Conservation (phyloP, 2,113 vertebrate genomes). For the Corythoichthys intestinalis region DNA sequence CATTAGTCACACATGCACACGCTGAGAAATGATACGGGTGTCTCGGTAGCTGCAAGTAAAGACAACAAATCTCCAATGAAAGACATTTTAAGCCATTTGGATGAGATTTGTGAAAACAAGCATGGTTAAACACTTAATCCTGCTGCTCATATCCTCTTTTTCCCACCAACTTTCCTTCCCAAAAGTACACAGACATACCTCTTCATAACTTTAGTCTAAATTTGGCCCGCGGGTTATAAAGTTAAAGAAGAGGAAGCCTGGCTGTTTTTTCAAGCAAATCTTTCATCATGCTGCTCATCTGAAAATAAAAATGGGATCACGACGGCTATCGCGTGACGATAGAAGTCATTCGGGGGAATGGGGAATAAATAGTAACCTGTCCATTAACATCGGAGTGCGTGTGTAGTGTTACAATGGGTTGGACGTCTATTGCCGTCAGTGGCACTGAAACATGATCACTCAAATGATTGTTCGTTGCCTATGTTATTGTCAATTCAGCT, state of each 20-base stretch:
- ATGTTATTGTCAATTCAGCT: no score
- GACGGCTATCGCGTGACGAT: not conserved
- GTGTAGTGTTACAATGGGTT: no score
- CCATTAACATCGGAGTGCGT: not conserved
- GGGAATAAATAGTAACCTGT: not conserved
- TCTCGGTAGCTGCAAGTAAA: constrained; percentile 6
- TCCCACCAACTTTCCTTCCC: no score
- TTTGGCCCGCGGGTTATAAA: not conserved
- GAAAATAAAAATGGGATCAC: constrained; percentile 13
- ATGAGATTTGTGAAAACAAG: constrained; percentile 10
- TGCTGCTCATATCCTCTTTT: not conserved
- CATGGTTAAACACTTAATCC: not conserved
- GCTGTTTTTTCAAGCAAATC: not conserved
- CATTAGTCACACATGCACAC: constrained; percentile 22
- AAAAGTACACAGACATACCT: no score
- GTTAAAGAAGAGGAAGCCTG: not conserved
- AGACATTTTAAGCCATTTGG: not conserved
- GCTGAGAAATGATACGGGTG: constrained; percentile 4
- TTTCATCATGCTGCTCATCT: constrained; percentile 3
- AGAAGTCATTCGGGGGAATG: not conserved
- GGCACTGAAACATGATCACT: no score
- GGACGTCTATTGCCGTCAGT: no score
- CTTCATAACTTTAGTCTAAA: no score
- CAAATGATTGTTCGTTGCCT: no score
- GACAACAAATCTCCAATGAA: constrained; percentile 26